A percentile compares a stretch with the other conserved stretches of the same genome.
Evolutionary conservation across 2,797 vertebrate species (phyloP).

Genomic region (Lycodopsis pacificus): DNA sequence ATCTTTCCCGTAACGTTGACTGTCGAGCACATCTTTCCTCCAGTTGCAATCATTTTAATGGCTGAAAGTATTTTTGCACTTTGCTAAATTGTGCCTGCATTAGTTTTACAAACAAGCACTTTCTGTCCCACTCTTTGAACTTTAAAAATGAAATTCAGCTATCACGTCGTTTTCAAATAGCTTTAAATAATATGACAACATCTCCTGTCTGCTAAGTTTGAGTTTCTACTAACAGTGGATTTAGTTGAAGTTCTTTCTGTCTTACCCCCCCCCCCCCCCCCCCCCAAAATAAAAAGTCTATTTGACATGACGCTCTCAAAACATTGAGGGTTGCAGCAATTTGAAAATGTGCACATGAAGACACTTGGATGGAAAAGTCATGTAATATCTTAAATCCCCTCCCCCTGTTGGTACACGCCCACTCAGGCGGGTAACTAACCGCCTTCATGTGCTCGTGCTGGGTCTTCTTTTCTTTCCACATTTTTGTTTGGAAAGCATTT

Average conservation of each 20-base stretch:
- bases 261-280: background rate
- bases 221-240: constrained; percentile 20
- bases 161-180: constrained; percentile 31
- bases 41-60: constrained; percentile 50
- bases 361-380: constrained; percentile 5
- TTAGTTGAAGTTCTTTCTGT: background rate
- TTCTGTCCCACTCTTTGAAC: constrained; percentile 32
- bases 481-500: background rate
- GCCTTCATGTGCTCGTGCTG: background rate
- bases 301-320: constrained; percentile 8
- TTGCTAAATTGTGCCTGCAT: constrained; percentile 49
- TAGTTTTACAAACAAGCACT: constrained; percentile 17
- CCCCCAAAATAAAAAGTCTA: background rate
- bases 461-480: background rate
- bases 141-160: constrained; percentile 35
- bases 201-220: background rate
- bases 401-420: background rate
- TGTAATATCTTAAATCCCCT: background rate
- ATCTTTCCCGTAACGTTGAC: constrained; percentile 23
- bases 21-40: constrained; percentile 32
- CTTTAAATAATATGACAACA: constrained; percentile 46
- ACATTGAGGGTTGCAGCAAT: constrained; percentile 4
- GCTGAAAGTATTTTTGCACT: constrained; percentile 49
- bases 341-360: background rate
- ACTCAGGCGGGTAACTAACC: background rate